phyloP scores from a whole-genome alignment of 2,797 vertebrate species.

The Rhinophrynus dorsalis region DNA sequence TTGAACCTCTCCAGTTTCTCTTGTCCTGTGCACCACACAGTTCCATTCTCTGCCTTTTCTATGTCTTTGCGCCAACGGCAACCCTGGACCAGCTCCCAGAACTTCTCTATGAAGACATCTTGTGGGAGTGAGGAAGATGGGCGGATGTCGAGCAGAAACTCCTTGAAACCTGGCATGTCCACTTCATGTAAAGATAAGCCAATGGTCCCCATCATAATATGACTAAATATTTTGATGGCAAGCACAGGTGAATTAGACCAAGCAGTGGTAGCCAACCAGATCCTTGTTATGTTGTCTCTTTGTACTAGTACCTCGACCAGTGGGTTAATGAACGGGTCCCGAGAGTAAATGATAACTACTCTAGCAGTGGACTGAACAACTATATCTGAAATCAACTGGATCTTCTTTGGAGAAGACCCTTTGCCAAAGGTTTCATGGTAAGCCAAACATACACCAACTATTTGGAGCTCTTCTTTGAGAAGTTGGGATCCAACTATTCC shows the following conservation, averaged over 20 bases:
- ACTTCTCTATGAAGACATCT: conserved; percentile 27
- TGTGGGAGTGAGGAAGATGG: conserved; percentile 11
- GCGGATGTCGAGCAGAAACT: not conserved
- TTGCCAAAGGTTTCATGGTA: conserved; percentile 2
- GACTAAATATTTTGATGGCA: not conserved
- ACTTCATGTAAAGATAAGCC: conserved; percentile 5
- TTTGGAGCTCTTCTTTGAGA: not conserved
- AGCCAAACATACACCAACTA: conserved; percentile 26
- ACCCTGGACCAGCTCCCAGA: conserved; percentile 30
- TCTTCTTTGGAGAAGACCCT: not conserved
- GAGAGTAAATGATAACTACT: conserved; percentile 30
- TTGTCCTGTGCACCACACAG: conserved; percentile 12
- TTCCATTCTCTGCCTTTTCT: not conserved
- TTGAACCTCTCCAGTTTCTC: conserved; percentile 14
- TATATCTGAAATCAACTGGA: not conserved
- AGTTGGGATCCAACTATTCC: conserved; percentile 37
- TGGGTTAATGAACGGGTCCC: not conserved
- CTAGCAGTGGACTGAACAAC: conserved; percentile 20
- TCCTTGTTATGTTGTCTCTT: not conserved
- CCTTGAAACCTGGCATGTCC: not conserved
- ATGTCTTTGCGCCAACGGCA: not conserved
- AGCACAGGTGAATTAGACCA: conserved; percentile 18
- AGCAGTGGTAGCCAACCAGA: conserved; percentile 34
- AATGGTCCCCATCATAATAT: conserved; percentile 17
- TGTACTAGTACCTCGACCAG: not conserved